phyloP scores from a whole-genome alignment of 2,888 invertebrate species.

The Monoplex corrugatus region DNA sequence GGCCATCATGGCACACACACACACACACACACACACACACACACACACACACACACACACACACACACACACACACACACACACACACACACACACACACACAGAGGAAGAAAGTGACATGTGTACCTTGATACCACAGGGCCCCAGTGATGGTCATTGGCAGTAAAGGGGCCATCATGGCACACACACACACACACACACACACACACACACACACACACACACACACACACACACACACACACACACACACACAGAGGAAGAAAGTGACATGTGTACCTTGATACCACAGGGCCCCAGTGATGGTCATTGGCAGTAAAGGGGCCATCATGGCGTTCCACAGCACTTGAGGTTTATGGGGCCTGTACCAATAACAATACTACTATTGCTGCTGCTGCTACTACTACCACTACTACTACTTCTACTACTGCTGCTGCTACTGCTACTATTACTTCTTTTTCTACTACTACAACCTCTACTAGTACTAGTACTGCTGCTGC shows the following conservation, averaged over 20 bases:
- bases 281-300: conserved; percentile 80
- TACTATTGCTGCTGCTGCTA: too few species aligned
- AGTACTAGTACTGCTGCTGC: too few species aligned
- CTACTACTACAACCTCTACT: too few species aligned
- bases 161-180: conserved; percentile 77
- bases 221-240: neutral
- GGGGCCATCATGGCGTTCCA: conserved; percentile 80
- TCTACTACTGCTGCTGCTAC: too few species aligned
- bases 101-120: too few species aligned
- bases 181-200: neutral
- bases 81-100: too few species aligned
- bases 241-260: neutral
- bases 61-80: too few species aligned
- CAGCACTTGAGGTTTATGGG: conserved; percentile 55
- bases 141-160: conserved; percentile 75
- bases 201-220: conserved; percentile 11
- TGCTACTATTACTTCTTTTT: too few species aligned
- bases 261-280: conserved; percentile 61
- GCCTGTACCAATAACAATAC: neutral
- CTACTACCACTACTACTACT: too few species aligned
- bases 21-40: too few species aligned
- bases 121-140: conserved; percentile 81
- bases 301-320: conserved; percentile 73
- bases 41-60: too few species aligned
- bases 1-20: conserved; percentile 70